These are phyloP conservation scores for Bellardia pandia DNA, from an alignment of 2,888 invertebrate genomes.

Conservation along the genomic window DNA sequence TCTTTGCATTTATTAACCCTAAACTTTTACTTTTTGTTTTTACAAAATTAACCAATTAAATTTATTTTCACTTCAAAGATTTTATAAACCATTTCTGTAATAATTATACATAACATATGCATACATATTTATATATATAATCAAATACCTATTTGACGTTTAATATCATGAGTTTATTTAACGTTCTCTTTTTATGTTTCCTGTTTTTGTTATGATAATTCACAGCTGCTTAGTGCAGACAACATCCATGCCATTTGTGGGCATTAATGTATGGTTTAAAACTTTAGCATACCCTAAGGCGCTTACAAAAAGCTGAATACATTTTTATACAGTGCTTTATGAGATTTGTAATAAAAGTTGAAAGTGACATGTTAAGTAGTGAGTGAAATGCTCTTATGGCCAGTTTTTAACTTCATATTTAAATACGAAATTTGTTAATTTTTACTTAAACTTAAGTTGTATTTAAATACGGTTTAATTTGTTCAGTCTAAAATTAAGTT, in stretches of 20 bases:
- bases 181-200: not conserved
- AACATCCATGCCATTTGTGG: not conserved
- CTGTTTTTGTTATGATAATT: not conserved
- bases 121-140: too few species aligned
- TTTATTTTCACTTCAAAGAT: not conserved
- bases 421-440: too few species aligned
- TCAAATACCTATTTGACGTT: not conserved
- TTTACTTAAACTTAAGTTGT: too few species aligned
- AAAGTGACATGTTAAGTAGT: not conserved
- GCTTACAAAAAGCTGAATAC: not conserved
- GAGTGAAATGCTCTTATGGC: not conserved
- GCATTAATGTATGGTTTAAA: not conserved
- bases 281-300: constrained; percentile 19
- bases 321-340: not conserved
- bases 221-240: not conserved
- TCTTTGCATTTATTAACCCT: too few species aligned
- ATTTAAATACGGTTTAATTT: too few species aligned
- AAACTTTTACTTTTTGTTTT: too few species aligned
- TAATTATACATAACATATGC: too few species aligned
- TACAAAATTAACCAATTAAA: too few species aligned
- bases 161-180: not conserved
- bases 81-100: not conserved
- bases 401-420: too few species aligned
- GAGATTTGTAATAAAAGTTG: too few species aligned
- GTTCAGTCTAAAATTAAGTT: too few species aligned